Conservation (phyloP, 1,140 invertebrate genomes). For the Platorchestia sp. region DNA sequence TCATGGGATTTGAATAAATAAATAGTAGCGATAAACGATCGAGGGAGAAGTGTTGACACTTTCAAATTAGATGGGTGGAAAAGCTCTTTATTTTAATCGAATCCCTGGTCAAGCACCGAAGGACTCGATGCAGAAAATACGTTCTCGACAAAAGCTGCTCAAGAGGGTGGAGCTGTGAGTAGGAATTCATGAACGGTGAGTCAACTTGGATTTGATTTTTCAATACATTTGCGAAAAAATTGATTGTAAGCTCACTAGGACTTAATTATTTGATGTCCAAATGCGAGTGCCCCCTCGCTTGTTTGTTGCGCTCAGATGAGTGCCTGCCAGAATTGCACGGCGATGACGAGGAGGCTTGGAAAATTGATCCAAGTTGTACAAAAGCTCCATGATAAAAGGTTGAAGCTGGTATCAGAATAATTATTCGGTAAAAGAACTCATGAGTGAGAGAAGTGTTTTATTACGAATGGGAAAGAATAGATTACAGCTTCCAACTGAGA, state of each 20-base stretch:
- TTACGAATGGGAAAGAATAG: too few relatives aligned
- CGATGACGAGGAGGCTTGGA: not conserved
- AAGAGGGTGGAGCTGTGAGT: not conserved
- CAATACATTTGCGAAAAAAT: not conserved
- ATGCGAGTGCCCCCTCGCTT: not conserved
- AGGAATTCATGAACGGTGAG: not conserved
- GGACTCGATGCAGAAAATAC: not conserved
- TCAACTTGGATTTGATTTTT: not conserved
- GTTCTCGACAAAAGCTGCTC: not conserved
- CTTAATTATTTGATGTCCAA: not conserved
- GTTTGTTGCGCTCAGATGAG: not conserved
- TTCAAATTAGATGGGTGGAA: not conserved
- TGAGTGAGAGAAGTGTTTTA: too few relatives aligned
- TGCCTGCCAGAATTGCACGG: not conserved
- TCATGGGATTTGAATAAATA: not conserved
- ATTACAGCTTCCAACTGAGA: too few relatives aligned
- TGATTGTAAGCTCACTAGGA: not conserved
- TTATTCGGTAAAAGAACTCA: too few relatives aligned
- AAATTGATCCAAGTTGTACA: not conserved
- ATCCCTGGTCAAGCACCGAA: not conserved
- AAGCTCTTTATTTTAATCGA: not conserved
- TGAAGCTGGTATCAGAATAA: too few relatives aligned
- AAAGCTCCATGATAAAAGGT: too few relatives aligned
- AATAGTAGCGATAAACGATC: not conserved
- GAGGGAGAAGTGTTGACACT: not conserved